Evolutionary conservation across 2,113 vertebrate genomes (phyloP), one percentile per base, ranked within the genome.

Genomic region (Microtus montanus): DNA sequence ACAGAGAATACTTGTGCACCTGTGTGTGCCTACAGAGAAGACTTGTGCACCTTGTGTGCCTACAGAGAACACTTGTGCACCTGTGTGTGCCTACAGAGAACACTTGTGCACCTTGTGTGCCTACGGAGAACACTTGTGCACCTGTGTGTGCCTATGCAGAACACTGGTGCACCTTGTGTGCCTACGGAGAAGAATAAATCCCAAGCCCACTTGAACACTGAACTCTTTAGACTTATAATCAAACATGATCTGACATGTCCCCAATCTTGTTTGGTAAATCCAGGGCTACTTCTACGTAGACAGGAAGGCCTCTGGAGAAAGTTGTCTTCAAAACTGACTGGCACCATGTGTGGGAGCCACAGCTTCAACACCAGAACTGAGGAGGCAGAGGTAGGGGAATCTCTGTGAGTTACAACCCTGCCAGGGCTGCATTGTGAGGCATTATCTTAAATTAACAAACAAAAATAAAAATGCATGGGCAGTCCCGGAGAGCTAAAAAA

Each of bases 181-280:
- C 38, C 26, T 77, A 68, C 1, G 5, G 61, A 38, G 61, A 95
- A 90, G 47, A 94, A 88, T 49, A 91, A 95, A 95, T n/a, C 95
- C 66, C 75, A 92, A 77, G n/a, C 28, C 24, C 77, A 70, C 41
- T 35, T 58, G n/a, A 95, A 88, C 26, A 47, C 0, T 88, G 38
- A 86, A 84, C 96, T 78, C 88, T 96, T 78, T 94, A 95, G 70
- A 33, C 66, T 95, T 82, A 92, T 66, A 89, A 70, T 33, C 83
- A 75, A 92, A 79, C 54, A 92, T 2, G 44, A 73, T 58, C 20
- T 84, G 44, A 87, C 22, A 78, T 35, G 41, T 22, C n/a, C 44
- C 63, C 58, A 75, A 47, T 91, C 87, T 87, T 89, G 73, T 73
- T 95, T 88, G 13, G 94, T 15, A 54, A 52, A n/a, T 28, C 75